Evolutionary conservation across 2,113 vertebrate genomes (phyloP).

Genomic region (Orthonyx spaldingii): DNA sequence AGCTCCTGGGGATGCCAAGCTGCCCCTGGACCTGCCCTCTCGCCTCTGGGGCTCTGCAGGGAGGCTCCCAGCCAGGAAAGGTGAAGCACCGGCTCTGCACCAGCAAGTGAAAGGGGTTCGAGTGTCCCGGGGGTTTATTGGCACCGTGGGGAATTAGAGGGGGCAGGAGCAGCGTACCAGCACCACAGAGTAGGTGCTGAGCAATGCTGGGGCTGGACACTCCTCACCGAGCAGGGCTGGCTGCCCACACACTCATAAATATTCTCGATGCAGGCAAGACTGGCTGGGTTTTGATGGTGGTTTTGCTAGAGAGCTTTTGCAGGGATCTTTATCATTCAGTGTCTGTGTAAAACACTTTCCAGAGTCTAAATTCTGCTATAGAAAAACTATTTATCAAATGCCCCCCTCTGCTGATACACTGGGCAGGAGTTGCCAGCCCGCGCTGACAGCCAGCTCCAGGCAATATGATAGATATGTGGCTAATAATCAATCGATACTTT

Average conservation of each 20-base stretch:
- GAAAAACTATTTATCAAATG: constrained; percentile 70
- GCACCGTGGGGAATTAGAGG: rapidly evolving
- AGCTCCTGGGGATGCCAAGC: background rate
- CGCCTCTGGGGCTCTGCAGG: background rate
- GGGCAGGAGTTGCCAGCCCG: constrained; percentile 62
- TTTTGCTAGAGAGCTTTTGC: constrained; percentile 19
- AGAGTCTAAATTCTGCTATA: constrained; percentile 58
- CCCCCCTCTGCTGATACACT: constrained; percentile 57
- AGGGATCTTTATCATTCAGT: constrained; percentile 37
- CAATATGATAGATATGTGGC: constrained; percentile 89
- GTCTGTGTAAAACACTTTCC: constrained; percentile 45
- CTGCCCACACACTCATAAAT: background rate
- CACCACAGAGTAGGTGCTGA: background rate
- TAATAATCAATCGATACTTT: constrained; percentile 88
- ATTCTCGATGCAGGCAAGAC: background rate
- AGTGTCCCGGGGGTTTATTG: background rate
- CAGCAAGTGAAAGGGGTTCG: rapidly evolving
- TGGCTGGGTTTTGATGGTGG: constrained; percentile 11
- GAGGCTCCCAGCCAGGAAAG: background rate
- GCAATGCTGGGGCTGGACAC: background rate
- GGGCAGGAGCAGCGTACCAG: rapidly evolving
- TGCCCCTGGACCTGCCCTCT: background rate
- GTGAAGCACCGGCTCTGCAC: background rate
- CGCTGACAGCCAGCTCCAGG: constrained; percentile 62
- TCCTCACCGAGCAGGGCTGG: background rate